Base-by-base conservation (phyloP, 2,888 invertebrate genomes). In the Andrena marginata region DNA sequence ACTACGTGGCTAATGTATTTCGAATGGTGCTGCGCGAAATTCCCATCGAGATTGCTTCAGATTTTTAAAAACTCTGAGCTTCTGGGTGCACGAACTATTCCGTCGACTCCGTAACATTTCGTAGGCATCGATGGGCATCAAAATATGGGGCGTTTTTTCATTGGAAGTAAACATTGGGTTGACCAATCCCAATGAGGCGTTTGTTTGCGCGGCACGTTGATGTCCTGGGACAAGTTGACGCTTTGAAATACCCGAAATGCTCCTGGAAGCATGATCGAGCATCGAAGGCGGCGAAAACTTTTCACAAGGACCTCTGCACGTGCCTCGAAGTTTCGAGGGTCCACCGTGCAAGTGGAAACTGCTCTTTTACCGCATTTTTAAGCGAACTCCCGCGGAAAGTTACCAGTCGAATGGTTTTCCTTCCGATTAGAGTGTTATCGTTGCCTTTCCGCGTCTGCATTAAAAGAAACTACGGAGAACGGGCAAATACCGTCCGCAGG, bases 261-360 rank as follows among this genome's bases (percentile, higher is more conserved):
- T 42, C 48, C 54, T 64, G 64, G 77, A 77, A 78, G 49, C 70
- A 77, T 79, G 79, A 77, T 80, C 80, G 77, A 69, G 72, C 35
- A 33, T 60, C 64, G 72, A 85, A 69, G 74, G 77, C 72, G 64
- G 62, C 26, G 56, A 48, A 75, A 87, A 87, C 71, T 84, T 87
- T 70, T 42, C 62, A 69, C 70, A 23, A 54, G 60, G 64, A 85
- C 70, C 79, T 82, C 80, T 78, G 63, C 80, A 82, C 75, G 76
- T 70, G 71, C 65, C 64, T 63, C 33, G 51, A 87, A 87, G 74
- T 87, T 87, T 74, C 72, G 67, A 77, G 71, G 56, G 82, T 35
- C 72, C 29, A 59, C 62, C 23, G 71, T 73, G 73, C 69, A 78
- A 82, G 64, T 6, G 4, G 72, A 72, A 75, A 63, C 65, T 65